These are phyloP conservation scores for Suricata suricatta DNA, from an alignment of 2,113 vertebrate genomes.

Conservation along the genomic window DNA sequence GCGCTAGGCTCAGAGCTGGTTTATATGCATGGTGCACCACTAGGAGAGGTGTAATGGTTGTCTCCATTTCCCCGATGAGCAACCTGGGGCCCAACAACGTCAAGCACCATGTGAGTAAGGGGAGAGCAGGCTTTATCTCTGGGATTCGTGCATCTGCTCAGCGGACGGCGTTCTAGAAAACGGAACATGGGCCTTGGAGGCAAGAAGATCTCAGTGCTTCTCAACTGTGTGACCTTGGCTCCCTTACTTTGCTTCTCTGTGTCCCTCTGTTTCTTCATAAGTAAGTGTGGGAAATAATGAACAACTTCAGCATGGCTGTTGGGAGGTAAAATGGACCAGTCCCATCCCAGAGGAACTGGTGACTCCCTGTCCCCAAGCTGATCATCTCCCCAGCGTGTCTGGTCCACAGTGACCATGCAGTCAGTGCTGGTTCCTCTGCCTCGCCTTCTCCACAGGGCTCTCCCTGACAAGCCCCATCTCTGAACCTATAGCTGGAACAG, in stretches of 20 bases:
- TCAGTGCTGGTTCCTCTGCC: neutral
- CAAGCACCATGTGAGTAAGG: neutral
- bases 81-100: rapidly evolving
- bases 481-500: neutral
- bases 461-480: neutral
- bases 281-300: neutral
- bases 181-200: neutral
- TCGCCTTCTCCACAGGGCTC: neutral
- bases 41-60: rapidly evolving
- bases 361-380: neutral
- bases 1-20: rapidly evolving
- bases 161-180: neutral
- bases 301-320: neutral
- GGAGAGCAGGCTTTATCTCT: neutral
- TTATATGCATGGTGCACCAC: neutral
- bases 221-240: neutral
- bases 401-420: rapidly evolving
- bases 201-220: neutral
- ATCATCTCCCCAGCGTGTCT: neutral
- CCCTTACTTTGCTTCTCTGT: neutral
- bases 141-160: neutral
- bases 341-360: neutral
- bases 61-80: neutral
- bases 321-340: neutral
- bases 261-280: neutral